Conservation (phyloP, 2,888 invertebrate species). For the Drosophila niveifrons region DNA sequence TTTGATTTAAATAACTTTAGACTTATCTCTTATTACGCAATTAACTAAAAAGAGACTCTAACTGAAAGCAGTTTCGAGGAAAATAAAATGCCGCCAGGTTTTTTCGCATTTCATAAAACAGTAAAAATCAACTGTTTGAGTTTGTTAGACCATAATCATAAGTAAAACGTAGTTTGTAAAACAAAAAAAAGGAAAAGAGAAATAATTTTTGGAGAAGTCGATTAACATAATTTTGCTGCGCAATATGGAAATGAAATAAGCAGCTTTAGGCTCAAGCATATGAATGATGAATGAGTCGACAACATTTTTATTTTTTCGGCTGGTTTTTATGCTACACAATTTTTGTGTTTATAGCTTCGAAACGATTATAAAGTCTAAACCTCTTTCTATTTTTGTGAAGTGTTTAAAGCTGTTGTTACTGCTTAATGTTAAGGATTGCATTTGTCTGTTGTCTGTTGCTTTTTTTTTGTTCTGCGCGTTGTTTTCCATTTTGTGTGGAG, state of each 20-base stretch:
- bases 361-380: constrained; percentile 29
- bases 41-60: background rate
- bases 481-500: constrained; percentile 41
- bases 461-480: background rate
- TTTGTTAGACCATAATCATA: background rate
- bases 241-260: constrained; percentile 21
- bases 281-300: background rate
- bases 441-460: constrained; percentile 24
- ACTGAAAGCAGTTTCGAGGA: background rate
- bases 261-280: constrained; percentile 7
- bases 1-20: no score
- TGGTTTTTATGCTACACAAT: background rate
- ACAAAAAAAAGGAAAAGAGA: background rate
- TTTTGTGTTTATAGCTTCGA: background rate
- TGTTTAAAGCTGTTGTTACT: constrained; percentile 42
- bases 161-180: background rate
- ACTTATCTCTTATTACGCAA: background rate
- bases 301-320: background rate
- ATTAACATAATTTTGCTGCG: constrained; percentile 9
- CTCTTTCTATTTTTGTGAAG: constrained; percentile 12
- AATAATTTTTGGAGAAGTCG: background rate
- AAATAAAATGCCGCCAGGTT: background rate
- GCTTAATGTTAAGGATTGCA: constrained; percentile 39
- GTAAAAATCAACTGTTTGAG: background rate
- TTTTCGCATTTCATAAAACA: background rate